Evolutionary conservation across 2,797 vertebrate genomes (phyloP).

Genomic region (Leucoraja ocellata): DNA sequence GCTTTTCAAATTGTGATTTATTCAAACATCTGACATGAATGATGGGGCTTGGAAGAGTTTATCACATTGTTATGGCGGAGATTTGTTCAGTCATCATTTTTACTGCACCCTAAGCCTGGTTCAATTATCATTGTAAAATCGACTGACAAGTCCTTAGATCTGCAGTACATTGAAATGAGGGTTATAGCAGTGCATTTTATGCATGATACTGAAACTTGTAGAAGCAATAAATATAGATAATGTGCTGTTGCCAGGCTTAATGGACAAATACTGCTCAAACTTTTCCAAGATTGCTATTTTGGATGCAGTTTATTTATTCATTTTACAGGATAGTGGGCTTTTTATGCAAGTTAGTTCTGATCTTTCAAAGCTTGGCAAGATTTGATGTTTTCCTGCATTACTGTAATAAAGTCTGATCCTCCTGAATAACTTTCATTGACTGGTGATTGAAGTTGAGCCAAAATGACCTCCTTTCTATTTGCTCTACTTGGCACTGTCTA

Average conservation of each 20-base stretch:
- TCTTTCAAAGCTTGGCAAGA: slow-evolving; percentile 10
- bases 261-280: neutral
- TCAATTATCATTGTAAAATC: neutral
- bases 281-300: neutral
- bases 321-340: neutral
- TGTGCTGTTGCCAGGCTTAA: neutral
- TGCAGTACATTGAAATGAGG: neutral
- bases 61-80: neutral
- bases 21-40: neutral
- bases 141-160: neutral
- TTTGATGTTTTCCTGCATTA: neutral
- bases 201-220: neutral
- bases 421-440: slow-evolving; percentile 4
- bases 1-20: neutral
- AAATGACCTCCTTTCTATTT: neutral
- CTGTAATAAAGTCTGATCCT: slow-evolving; percentile 7
- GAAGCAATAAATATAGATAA: neutral
- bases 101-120: neutral
- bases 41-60: neutral
- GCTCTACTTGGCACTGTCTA: neutral
- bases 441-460: neutral
- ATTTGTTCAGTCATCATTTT: neutral
- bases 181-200: neutral
- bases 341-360: neutral
- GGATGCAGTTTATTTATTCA: neutral